These are phyloP conservation scores for Ormyrus thymus DNA, from an alignment of 2,888 invertebrate genomes.

Conservation along the genomic window DNA sequence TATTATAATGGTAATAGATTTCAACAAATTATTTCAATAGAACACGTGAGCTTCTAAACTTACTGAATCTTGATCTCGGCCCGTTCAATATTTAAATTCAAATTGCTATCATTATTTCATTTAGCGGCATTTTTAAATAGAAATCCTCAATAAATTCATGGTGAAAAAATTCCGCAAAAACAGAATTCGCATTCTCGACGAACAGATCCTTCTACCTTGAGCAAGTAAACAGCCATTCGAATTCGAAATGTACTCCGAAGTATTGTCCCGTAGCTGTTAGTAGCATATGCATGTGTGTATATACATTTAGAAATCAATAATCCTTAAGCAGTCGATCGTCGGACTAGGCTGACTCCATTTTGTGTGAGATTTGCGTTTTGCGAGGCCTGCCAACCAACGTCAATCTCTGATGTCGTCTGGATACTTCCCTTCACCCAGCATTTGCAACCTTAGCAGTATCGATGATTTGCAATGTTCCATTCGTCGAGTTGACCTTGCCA, in stretches of 20 bases:
- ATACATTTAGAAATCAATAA: slow-evolving; percentile 57
- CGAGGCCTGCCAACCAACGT: slow-evolving; percentile 43
- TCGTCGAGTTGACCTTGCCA: too few relatives aligned
- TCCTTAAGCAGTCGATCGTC: slow-evolving; percentile 48
- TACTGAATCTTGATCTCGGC: background rate
- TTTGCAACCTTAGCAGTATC: background rate
- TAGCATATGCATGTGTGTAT: slow-evolving; percentile 35
- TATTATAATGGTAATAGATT: too few relatives aligned
- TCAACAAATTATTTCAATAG: too few relatives aligned
- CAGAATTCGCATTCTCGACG: background rate
- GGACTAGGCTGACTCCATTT: slow-evolving; percentile 44
- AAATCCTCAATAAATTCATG: slow-evolving; percentile 22
- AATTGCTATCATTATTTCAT: slow-evolving; percentile 12
- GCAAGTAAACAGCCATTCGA: slow-evolving; percentile 1
- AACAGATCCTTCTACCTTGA: background rate
- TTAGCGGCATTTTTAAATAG: slow-evolving; percentile 21
- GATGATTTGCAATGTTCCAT: background rate
- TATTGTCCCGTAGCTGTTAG: background rate
- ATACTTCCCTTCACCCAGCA: background rate
- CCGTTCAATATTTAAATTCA: background rate
- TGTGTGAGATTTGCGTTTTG: slow-evolving; percentile 20
- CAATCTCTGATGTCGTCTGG: background rate
- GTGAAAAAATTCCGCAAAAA: background rate
- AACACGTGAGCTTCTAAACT: background rate
- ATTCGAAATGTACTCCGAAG: background rate